Conservation (phyloP, 2,113 vertebrate species). For the Paracyprichromis sp. region DNA sequence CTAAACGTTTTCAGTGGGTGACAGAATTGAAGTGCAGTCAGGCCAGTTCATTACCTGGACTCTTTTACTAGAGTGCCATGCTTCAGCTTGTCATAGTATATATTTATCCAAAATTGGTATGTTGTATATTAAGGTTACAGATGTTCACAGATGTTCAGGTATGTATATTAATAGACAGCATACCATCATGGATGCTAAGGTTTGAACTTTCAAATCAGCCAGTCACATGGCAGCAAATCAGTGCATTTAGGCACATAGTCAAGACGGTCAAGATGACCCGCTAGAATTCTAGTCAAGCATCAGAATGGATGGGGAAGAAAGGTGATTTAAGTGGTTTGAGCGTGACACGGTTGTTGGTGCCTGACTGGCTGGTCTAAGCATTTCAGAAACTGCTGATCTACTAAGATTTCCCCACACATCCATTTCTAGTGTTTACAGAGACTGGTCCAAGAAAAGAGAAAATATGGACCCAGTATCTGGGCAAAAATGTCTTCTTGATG, state of each 20-base stretch:
- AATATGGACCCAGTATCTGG: not conserved
- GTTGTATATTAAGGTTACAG: not conserved
- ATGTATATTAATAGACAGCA: not conserved
- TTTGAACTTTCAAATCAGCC: not conserved
- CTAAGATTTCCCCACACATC: not conserved
- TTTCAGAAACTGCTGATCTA: not conserved
- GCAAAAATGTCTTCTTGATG: not conserved
- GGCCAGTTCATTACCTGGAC: not conserved
- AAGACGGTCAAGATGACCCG: not conserved
- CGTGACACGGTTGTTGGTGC: rapidly evolving
- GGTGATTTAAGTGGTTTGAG: not conserved
- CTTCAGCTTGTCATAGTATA: not conserved
- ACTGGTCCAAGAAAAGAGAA: not conserved
- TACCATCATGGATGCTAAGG: not conserved
- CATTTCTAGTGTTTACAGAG: not conserved
- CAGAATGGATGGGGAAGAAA: not conserved
- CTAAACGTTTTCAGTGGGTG: not conserved
- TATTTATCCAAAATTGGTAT: not conserved
- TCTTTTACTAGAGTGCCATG: not conserved
- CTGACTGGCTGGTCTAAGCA: not conserved
- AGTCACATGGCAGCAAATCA: not conserved
- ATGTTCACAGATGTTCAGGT: not conserved
- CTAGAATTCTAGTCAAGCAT: not conserved
- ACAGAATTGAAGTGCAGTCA: not conserved
- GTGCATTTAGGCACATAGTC: not conserved